Conservation (phyloP, 2,113 vertebrate species). For the Melanerpes aurifrons region DNA sequence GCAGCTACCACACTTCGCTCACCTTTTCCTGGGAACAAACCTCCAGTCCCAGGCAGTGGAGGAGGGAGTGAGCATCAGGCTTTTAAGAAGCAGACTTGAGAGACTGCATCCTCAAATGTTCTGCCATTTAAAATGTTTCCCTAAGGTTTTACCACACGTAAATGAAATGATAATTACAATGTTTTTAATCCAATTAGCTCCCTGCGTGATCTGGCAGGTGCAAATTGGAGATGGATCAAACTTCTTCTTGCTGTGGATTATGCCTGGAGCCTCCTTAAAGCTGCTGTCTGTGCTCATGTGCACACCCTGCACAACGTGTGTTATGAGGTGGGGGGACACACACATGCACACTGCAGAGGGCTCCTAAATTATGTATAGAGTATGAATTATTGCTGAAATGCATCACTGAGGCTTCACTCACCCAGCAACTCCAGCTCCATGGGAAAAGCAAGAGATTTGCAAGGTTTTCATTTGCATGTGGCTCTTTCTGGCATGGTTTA, state of each 20-base stretch:
- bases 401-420: slow-evolving; percentile 27
- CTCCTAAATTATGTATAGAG: slow-evolving; percentile 53
- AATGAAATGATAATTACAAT: slow-evolving; percentile 67
- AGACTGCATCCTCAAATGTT: slow-evolving; percentile 39
- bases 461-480: slow-evolving; percentile 4
- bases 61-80: neutral
- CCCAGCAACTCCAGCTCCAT: neutral
- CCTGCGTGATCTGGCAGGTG: slow-evolving; percentile 67
- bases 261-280: slow-evolving; percentile 63
- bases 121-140: slow-evolving; percentile 63
- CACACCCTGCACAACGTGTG: neutral
- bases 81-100: slow-evolving; percentile 55
- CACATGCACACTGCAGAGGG: neutral
- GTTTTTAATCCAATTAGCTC: slow-evolving; percentile 71
- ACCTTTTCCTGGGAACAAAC: slow-evolving; percentile 12
- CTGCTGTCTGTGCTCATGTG: neutral
- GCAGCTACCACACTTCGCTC: neutral
- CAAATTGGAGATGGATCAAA: slow-evolving; percentile 65
- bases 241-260: slow-evolving; percentile 34
- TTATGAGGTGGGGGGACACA: neutral
- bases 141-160: slow-evolving; percentile 51
- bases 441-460: slow-evolving; percentile 19
- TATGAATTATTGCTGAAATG: slow-evolving; percentile 69
- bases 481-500: no score
- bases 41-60: neutral